These are phyloP conservation scores for Danio jaintianensis DNA, from an alignment of 2,797 vertebrate species.

Conservation along the genomic window DNA sequence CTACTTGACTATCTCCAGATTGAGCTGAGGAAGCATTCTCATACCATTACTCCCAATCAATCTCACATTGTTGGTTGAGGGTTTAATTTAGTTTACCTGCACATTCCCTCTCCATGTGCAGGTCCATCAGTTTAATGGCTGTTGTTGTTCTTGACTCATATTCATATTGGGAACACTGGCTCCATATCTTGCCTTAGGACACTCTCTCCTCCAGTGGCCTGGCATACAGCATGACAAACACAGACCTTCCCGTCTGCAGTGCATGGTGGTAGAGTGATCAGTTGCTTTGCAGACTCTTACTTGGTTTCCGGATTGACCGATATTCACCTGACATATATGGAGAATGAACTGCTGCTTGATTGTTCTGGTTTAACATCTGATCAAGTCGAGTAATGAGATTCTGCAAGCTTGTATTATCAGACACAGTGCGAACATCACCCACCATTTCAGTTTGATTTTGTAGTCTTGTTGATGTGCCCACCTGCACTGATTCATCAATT, in stretches of 20 bases:
- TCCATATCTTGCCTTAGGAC: neutral
- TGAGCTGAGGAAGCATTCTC: neutral
- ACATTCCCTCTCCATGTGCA: neutral
- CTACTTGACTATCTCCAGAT: neutral
- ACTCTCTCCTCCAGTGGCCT: slow-evolving; percentile 49
- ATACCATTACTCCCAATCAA: neutral
- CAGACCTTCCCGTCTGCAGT: slow-evolving; percentile 46
- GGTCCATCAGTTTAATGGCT: neutral
- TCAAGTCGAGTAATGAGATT: slow-evolving; percentile 23
- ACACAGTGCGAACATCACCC: neutral
- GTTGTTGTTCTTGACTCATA: neutral
- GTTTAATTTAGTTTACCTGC: neutral
- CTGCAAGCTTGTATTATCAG: neutral
- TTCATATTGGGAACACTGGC: neutral
- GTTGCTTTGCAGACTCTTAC: slow-evolving; percentile 41
- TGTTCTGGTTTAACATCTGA: slow-evolving; percentile 41
- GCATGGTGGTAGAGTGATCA: slow-evolving; percentile 42
- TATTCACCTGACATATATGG: neutral
- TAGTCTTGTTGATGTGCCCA: neutral
- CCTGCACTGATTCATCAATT: neutral
- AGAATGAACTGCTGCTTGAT: neutral
- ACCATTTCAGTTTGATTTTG: neutral
- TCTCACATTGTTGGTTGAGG: neutral
- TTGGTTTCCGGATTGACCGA: neutral
- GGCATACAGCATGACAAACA: slow-evolving; percentile 50